Evolutionary conservation across 1,140 invertebrate species (phyloP).

Genomic region (Lordiphosa stackelbergi): DNA sequence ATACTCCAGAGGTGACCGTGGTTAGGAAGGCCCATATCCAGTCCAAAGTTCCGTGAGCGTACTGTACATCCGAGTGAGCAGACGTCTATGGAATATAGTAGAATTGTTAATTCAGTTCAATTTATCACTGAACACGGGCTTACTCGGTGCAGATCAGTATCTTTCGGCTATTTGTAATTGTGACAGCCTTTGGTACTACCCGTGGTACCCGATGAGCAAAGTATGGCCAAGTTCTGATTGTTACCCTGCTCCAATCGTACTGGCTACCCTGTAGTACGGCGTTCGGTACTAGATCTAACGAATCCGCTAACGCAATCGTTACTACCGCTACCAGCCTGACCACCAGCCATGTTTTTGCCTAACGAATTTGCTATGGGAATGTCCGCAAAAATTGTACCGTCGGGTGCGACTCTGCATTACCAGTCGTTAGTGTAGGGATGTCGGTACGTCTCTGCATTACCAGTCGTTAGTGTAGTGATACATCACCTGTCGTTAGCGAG

Average conservation of each 20-base stretch:
- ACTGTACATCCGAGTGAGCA: slow-evolving; percentile 41
- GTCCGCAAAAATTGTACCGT: too few relatives aligned
- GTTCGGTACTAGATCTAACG: too few relatives aligned
- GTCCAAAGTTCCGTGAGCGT: slow-evolving; percentile 32
- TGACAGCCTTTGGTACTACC: slow-evolving; percentile 87
- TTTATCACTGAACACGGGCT: background rate
- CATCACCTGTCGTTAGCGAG: too few relatives aligned
- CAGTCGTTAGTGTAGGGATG: too few relatives aligned
- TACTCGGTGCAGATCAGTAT: slow-evolving; percentile 23
- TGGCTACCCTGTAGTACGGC: too few relatives aligned
- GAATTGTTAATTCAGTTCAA: too few relatives aligned
- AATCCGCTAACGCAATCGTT: slow-evolving; percentile 38
- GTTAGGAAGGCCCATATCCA: slow-evolving; percentile 38
- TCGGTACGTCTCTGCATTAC: too few relatives aligned
- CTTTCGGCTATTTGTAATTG: slow-evolving; percentile 80
- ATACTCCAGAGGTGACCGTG: slow-evolving; percentile 26
- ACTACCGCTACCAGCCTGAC: too few relatives aligned
- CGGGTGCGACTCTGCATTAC: too few relatives aligned
- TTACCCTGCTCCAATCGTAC: slow-evolving; percentile 28
- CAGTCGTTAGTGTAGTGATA: too few relatives aligned
- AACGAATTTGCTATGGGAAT: too few relatives aligned
- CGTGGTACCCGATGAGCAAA: slow-evolving; percentile 84
- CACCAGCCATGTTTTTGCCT: too few relatives aligned
- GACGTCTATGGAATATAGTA: background rate
- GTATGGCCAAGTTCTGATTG: slow-evolving; percentile 68